Base-by-base conservation (phyloP, 2,797 vertebrate genomes). In the Poecilia picta region DNA sequence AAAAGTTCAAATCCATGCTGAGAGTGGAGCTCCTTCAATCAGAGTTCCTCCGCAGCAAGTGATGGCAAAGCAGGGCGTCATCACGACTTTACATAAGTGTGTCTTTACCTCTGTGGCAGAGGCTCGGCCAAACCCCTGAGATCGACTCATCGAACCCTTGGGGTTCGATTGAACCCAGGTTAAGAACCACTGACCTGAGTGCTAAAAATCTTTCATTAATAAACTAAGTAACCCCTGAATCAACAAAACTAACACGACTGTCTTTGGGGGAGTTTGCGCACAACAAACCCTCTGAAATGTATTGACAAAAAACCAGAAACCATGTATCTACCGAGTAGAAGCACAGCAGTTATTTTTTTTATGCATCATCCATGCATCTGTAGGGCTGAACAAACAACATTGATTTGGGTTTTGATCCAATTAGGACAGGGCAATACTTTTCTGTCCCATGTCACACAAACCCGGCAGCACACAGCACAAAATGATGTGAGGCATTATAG, bases 161-260 rank as follows among this genome's bases (percentile, higher is more conserved):
- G n/a, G n/a, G n/a, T n/a, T n/a, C n/a, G n/a, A n/a, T n/a, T n/a
- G n/a, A n/a, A n/a, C n/a, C n/a, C n/a, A n/a, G n/a, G n/a, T n/a
- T n/a, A n/a, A n/a, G n/a, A n/a, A n/a, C n/a, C n/a, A n/a, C n/a
- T n/a, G n/a, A n/a, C n/a, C n/a, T n/a, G n/a, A n/a, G n/a, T 4
- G 88, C 90, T 79, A 83, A 81, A 31, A 31, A 71, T 75, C n/a
- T 74, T 77, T 89, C 80, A 87, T 83, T 87, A 78, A 83, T 77
- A 47, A 76, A 4, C 16, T 25, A 15, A 6, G 74, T 1, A 1
- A 73, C 68, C 49, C 79, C 75, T 66, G 39, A 39, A 23, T 51
- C 73, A 59, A 46, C 51, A 47, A 64, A 78, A 33, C 20, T 45
- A 51, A 7, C 45, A 43, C 28, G 6, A 39, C 53, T 33, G 16